phyloP scores from a whole-genome alignment of 2,888 invertebrate genomes.

The Clivina fossor region DNA sequence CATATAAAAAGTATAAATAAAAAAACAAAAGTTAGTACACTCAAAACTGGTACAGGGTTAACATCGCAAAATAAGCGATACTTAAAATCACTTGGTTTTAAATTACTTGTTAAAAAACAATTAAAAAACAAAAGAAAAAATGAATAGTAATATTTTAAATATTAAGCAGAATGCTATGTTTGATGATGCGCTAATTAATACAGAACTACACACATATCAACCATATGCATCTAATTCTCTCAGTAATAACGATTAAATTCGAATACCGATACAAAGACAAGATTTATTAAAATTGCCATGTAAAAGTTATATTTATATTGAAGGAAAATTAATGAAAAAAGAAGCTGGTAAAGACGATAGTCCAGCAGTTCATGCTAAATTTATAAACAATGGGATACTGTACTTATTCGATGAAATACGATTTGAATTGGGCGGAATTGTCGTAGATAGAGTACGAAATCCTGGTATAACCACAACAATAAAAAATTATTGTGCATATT shows the following conservation, averaged over 20 bases:
- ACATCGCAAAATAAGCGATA: constrained; percentile 31
- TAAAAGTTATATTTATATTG: constrained; percentile 40
- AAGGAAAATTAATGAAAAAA: constrained; percentile 35
- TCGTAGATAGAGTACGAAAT: constrained; percentile 46
- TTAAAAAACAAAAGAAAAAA: no score
- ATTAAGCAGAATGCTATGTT: constrained; percentile 29
- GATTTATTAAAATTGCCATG: constrained; percentile 44
- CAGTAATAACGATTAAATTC: constrained; percentile 46
- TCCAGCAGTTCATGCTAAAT: constrained; percentile 3
- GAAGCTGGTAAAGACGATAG: constrained; percentile 15
- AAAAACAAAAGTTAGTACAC: neutral
- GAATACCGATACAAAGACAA: constrained; percentile 45
- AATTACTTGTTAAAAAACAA: constrained; percentile 20
- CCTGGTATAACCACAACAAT: constrained; percentile 46
- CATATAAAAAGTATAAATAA: neutral
- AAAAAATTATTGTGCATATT: constrained; percentile 47
- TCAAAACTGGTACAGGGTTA: neutral
- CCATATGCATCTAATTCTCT: constrained; percentile 41
- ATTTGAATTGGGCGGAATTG: constrained; percentile 47
- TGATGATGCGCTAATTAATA: constrained; percentile 41
- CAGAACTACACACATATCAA: constrained; percentile 43
- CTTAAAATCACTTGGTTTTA: constrained; percentile 31
- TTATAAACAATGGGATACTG: constrained; percentile 36
- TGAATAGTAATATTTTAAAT: constrained; percentile 38
- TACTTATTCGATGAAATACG: constrained; percentile 46